These are phyloP conservation scores for Tretioscincus oriximinensis DNA, from an alignment of 2,113 vertebrate genomes.

Conservation along the genomic window DNA sequence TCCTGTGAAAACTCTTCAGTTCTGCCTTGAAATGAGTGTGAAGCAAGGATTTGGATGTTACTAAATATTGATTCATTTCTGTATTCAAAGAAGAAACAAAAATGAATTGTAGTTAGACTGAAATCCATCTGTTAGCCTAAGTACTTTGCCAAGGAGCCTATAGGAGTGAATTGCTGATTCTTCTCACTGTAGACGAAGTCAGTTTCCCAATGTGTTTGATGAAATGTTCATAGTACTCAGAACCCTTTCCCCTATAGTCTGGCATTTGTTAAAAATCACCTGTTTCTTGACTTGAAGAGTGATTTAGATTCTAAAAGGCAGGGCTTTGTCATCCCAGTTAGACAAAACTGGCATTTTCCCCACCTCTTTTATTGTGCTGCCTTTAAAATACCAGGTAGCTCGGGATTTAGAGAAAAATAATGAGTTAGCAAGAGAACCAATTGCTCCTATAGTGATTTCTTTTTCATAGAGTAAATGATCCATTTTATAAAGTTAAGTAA, in stretches of 20 bases:
- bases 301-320: not conserved
- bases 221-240: not conserved
- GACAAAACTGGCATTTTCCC: not conserved
- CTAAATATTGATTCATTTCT: conserved; percentile 33
- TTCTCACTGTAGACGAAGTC: not conserved
- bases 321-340: not conserved
- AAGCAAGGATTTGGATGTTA: conserved; percentile 9
- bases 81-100: not conserved
- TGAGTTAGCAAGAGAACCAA: not conserved
- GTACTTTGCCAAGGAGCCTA: not conserved
- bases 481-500: not conserved
- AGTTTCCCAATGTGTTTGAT: not conserved
- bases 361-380: not conserved
- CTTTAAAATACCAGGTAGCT: not conserved
- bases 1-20: too few species aligned
- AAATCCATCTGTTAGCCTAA: not conserved
- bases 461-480: not conserved
- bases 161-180: not conserved
- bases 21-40: too few species aligned
- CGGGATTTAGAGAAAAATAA: not conserved
- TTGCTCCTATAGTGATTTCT: not conserved
- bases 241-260: not conserved
- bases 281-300: not conserved
- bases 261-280: not conserved
- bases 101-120: not conserved